Conservation (phyloP, 92 coral and sea anemone species). For the Bergia puertoricense region DNA sequence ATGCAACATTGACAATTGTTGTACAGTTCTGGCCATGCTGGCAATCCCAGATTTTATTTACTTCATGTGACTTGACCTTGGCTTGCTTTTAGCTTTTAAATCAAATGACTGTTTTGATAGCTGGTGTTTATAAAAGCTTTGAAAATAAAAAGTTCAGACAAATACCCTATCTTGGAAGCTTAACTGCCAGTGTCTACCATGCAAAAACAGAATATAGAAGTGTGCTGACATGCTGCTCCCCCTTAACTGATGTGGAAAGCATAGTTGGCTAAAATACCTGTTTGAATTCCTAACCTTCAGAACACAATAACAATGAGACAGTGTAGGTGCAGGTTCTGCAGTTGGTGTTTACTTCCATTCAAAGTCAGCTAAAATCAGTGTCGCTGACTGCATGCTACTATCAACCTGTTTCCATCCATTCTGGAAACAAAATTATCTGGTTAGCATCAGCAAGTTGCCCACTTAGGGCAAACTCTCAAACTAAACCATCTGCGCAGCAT, state of each 20-base stretch:
- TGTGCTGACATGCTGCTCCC: not conserved
- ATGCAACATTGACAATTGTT: too few species aligned
- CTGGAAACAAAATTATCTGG: not conserved
- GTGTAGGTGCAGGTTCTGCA: not conserved
- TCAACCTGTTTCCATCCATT: not conserved
- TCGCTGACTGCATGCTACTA: not conserved
- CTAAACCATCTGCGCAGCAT: not conserved
- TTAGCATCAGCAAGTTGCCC: conserved; percentile 1
- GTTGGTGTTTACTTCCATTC: not conserved
- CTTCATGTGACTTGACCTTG: too few species aligned
- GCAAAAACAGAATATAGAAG: too few species aligned
- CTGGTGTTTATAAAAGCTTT: too few species aligned
- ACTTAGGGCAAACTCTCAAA: not conserved
- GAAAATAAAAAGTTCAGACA: too few species aligned
- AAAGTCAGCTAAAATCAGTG: not conserved
- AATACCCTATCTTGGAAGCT: too few species aligned
- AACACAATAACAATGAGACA: not conserved
- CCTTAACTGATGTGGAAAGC: not conserved
- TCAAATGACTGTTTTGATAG: too few species aligned
- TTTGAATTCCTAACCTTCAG: not conserved
- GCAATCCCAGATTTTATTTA: too few species aligned
- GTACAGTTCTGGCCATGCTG: too few species aligned
- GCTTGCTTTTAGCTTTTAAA: too few species aligned
- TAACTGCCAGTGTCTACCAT: too few species aligned
- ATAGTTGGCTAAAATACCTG: not conserved